Percentiles rank a stretch among this genome's conserved stretches.
phyloP scores from a whole-genome alignment of 2,113 vertebrate species.

The Odontophorus gujanensis region DNA sequence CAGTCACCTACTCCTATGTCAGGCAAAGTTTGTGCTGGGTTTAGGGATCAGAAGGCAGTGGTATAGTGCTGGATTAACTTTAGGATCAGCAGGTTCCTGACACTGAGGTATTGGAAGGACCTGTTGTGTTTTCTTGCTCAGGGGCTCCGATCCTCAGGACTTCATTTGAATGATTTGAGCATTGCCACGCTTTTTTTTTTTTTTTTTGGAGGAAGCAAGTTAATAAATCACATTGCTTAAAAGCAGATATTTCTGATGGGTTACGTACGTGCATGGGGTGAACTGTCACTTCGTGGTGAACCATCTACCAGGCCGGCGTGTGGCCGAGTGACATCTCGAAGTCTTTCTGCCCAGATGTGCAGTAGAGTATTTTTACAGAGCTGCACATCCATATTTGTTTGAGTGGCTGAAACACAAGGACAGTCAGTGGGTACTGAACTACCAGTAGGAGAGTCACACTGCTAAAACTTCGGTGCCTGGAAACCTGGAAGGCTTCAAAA shows the following conservation, averaged over 20 bases:
- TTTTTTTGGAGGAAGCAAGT: neutral
- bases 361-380: neutral
- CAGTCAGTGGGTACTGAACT: neutral
- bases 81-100: neutral
- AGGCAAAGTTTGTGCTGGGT: accelerated
- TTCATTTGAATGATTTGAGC: neutral
- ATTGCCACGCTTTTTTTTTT: neutral
- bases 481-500: neutral
- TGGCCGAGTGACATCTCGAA: neutral
- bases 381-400: neutral
- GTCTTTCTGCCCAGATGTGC: conserved; percentile 32
- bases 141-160: neutral
- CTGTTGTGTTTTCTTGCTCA: neutral
- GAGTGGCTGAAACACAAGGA: neutral
- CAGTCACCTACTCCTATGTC: accelerated
- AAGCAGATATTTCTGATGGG: neutral
- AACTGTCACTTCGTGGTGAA: neutral
- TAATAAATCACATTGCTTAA: neutral
- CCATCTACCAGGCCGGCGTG: neutral
- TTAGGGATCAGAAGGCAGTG: neutral
- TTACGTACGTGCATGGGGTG: neutral
- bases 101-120: accelerated
- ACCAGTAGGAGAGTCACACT: neutral
- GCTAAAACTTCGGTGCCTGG: conserved; percentile 15
- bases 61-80: accelerated